Evolutionary conservation across 2,888 invertebrate genomes (phyloP), one percentile per base, ranked within the genome.

Genomic region (Clitarchus hookeri): DNA sequence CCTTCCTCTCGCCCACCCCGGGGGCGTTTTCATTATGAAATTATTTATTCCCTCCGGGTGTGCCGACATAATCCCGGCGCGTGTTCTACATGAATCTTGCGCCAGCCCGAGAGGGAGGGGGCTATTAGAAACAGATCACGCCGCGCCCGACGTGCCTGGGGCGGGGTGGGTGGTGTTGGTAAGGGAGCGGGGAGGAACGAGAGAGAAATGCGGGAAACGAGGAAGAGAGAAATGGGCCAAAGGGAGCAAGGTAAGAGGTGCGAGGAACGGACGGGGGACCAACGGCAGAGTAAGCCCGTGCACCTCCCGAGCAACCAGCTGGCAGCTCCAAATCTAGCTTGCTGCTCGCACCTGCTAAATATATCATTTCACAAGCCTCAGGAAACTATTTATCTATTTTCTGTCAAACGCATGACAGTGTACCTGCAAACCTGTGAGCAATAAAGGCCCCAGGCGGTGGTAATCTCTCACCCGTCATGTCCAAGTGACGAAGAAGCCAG

Each of bases 41-140:
- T 65, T 65, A 65, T 65, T 65, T 65, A 65, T 65, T 65, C 65
- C 65, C 65, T n/a, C 8, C 23, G 65, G n/a, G 65, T 65, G 65
- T 65, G 65, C 65, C 65, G 65, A 65, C 65, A 65, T 65, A 65
- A 65, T 65, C 65, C 65, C 23, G 8, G 65, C 65, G n/a, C 65
- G 65, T 65, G 65, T 65, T 65, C 65, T 65, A 65, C 65, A 65
- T 65, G 65, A 65, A 65, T 65, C 65, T 65, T 65, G 65, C 65
- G 65, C 65, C 65, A 53, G 53, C 53, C 12, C 13, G 53, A 53
- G 65, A 1, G 48, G 11, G 48, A 8, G 65, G 65, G 19, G 23
- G n/a, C 65, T 65, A 65, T 65, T 65, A 65, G 65, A 65, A 65
- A 65, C 65, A 65, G 65, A 65, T 65, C 65, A 65, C 65, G 65